Conservation (phyloP, 2,888 invertebrate genomes). For the Lacanobia wlatinum region DNA sequence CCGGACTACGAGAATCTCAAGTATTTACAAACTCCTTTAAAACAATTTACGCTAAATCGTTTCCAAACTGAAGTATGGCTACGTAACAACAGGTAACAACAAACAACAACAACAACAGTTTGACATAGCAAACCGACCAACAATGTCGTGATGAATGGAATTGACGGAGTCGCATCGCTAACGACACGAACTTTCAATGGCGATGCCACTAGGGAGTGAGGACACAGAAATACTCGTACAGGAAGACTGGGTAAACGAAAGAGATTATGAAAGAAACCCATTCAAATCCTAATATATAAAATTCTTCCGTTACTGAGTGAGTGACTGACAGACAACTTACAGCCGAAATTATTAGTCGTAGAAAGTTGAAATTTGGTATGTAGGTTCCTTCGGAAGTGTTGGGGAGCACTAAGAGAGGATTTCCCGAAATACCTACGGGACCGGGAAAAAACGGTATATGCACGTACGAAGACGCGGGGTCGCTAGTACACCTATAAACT, state of each 20-base stretch:
- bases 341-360: too few relatives aligned
- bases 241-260: not conserved
- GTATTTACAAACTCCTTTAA: not conserved
- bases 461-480: too few relatives aligned
- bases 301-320: too few relatives aligned
- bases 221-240: conserved; percentile 1
- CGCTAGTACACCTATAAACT: too few relatives aligned
- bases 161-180: conserved; percentile 46
- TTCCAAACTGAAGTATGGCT: conserved; percentile 9
- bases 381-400: too few relatives aligned
- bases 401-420: too few relatives aligned
- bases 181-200: conserved; percentile 53
- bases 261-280: too few relatives aligned
- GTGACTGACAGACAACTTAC: too few relatives aligned
- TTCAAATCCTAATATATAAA: too few relatives aligned
- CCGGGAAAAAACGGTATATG: too few relatives aligned
- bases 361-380: too few relatives aligned
- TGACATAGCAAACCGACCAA: conserved; percentile 30
- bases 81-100: conserved; percentile 26
- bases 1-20: not conserved
- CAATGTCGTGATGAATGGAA: conserved; percentile 54
- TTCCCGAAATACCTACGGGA: too few relatives aligned
- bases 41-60: not conserved
- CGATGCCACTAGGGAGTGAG: not conserved
- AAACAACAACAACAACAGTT: conserved; percentile 44